phyloP scores from a whole-genome alignment of 2,797 vertebrate genomes.

The Takifugu ocellatus region DNA sequence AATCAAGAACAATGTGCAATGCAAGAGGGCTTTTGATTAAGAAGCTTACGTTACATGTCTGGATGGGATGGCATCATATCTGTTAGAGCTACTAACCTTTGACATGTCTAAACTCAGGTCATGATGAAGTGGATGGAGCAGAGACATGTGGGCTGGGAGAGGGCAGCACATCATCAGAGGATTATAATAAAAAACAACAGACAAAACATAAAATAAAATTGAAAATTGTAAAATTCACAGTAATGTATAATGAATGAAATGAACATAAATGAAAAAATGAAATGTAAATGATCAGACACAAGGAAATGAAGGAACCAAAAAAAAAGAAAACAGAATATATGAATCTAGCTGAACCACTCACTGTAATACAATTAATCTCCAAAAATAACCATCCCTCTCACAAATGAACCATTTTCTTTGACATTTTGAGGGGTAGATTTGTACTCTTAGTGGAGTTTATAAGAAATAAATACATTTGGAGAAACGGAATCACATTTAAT shows the following conservation, averaged over 20 bases:
- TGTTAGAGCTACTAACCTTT: constrained; percentile 72
- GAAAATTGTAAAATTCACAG: background rate
- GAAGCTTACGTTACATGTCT: background rate
- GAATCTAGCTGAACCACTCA: background rate
- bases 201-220: constrained; percentile 27
- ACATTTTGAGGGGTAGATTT: too few species aligned
- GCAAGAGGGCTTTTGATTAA: constrained; percentile 3
- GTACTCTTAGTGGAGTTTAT: too few species aligned
- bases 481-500: too few species aligned
- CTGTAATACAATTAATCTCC: background rate
- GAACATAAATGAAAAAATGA: background rate
- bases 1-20: constrained; percentile 8
- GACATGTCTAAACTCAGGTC: constrained; percentile 60
- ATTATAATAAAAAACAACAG: constrained; percentile 50
- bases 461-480: too few species aligned
- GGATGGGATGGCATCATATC: constrained; percentile 9
- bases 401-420: too few species aligned
- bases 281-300: background rate
- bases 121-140: constrained; percentile 73
- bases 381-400: too few species aligned
- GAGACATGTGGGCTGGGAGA: constrained; percentile 69
- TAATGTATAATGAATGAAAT: background rate
- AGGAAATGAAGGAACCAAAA: background rate
- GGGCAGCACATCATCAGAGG: constrained; percentile 64
- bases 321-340: background rate